Conservation (phyloP, 2,113 vertebrate genomes). For the Pelobates fuscus region DNA sequence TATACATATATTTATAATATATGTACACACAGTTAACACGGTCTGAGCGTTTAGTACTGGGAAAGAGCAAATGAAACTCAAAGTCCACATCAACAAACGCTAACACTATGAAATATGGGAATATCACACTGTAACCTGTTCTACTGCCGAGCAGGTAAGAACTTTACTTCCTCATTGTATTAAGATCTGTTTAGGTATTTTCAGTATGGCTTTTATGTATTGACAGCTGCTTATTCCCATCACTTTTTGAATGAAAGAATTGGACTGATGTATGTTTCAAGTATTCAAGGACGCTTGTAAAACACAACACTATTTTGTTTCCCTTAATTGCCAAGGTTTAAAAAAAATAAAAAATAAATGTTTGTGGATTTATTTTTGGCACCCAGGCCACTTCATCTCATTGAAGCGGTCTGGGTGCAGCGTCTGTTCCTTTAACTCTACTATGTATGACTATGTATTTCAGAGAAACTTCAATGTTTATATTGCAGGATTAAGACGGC, state of each 20-base stretch:
- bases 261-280: slow-evolving; percentile 2
- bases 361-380: no score
- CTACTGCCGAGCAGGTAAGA: background rate
- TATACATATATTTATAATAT: slow-evolving; percentile 74
- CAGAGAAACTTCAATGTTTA: no score
- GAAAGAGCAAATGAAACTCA: slow-evolving; percentile 38
- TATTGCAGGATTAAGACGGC: no score
- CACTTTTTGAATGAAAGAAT: background rate
- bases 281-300: slow-evolving; percentile 36
- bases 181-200: slow-evolving; percentile 21
- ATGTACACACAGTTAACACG: slow-evolving; percentile 77
- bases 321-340: no score
- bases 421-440: no score
- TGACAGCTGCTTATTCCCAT: slow-evolving; percentile 10
- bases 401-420: no score
- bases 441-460: no score
- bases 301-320: background rate
- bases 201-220: slow-evolving; percentile 38
- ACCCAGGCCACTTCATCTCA: no score
- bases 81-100: background rate
- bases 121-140: background rate
- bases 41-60: slow-evolving; percentile 56
- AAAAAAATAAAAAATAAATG: no score
- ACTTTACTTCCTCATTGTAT: background rate
- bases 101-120: background rate